Percentiles rank a stretch among this genome's conserved stretches.
Evolutionary conservation across 2,113 vertebrate species (phyloP).

Genomic region (Apteryx mantelli): DNA sequence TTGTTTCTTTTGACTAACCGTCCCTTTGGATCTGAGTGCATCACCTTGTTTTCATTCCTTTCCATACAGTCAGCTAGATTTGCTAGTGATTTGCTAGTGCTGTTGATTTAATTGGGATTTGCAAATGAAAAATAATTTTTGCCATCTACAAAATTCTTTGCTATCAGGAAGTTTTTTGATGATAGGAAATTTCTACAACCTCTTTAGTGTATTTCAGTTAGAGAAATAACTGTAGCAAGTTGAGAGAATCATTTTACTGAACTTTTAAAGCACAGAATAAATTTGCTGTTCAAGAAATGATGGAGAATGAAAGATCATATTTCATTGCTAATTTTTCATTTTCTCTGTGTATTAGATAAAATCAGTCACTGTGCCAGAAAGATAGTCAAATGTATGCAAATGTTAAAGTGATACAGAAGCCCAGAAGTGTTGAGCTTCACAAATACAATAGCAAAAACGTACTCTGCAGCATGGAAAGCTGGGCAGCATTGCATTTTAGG

Average conservation of each 20-base stretch:
- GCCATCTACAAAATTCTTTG: neutral
- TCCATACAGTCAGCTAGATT: neutral
- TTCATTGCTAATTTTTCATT: neutral
- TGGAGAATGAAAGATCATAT: neutral
- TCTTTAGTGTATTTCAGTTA: neutral
- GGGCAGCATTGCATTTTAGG: neutral
- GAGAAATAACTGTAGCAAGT: neutral
- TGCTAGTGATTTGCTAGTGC: neutral
- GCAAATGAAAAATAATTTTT: neutral
- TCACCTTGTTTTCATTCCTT: neutral
- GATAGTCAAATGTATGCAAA: neutral
- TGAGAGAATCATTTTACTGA: neutral
- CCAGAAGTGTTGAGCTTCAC: neutral
- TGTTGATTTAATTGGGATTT: neutral
- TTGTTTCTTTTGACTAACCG: neutral
- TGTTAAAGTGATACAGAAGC: neutral
- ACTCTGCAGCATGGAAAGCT: neutral
- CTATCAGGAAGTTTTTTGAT: neutral
- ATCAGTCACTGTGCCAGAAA: neutral
- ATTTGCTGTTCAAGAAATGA: neutral
- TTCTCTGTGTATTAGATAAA: neutral
- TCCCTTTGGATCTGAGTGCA: neutral
- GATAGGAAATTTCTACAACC: neutral
- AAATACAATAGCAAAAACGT: neutral
- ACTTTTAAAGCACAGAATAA: neutral